These are phyloP conservation scores for Drymodes brunneopygia DNA, from an alignment of 2,113 vertebrate species.

Conservation along the genomic window DNA sequence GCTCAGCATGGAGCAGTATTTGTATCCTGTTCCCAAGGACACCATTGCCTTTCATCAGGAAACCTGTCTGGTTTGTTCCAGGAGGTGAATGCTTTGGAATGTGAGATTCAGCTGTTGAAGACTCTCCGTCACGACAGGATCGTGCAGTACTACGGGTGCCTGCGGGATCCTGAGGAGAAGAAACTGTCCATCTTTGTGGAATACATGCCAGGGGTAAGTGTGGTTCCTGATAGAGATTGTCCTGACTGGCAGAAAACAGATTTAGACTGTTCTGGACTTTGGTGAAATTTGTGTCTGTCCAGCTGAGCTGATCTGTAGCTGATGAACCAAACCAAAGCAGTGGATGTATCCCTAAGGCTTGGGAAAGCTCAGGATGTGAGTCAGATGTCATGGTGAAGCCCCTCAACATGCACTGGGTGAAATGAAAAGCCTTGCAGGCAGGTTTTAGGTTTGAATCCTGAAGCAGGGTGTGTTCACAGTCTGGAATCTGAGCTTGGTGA, in stretches of 20 bases:
- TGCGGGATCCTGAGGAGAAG: constrained; percentile 81
- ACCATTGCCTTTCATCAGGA: not conserved
- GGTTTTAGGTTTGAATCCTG: not conserved
- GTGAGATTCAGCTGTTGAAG: constrained; percentile 92
- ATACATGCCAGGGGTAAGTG: constrained; percentile 90
- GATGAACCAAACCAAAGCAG: not conserved
- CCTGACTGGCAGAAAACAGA: not conserved
- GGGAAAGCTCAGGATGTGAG: not conserved
- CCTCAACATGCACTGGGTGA: not conserved
- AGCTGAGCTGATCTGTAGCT: not conserved
- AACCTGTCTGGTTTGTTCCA: constrained; percentile 22
- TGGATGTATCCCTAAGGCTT: not conserved
- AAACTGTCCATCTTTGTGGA: constrained; percentile 91
- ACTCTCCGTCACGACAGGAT: constrained; percentile 87
- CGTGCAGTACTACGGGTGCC: constrained; percentile 89
- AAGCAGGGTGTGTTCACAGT: constrained; percentile 16
- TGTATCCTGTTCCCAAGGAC: not conserved
- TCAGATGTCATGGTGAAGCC: not conserved
- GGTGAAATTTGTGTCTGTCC: not conserved
- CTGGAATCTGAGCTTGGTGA: constrained; percentile 20
- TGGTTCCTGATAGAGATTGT: not conserved
- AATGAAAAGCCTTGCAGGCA: not conserved
- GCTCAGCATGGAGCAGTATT: not conserved
- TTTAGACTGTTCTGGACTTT: not conserved
- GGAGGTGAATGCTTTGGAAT: constrained; percentile 91